Conservation (phyloP, 2,888 invertebrate genomes). For the Dicycla oo region DNA sequence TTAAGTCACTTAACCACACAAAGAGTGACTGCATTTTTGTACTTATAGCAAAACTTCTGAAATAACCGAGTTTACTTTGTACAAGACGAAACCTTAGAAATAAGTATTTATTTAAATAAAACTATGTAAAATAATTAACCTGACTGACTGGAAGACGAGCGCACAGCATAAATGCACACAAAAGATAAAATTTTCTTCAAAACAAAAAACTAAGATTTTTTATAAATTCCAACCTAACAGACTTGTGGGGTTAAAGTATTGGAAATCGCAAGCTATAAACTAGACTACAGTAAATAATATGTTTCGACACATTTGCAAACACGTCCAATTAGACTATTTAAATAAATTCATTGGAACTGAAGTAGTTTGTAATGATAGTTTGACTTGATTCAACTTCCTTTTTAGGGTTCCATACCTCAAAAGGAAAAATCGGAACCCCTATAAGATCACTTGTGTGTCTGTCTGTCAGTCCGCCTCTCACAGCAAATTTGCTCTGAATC, state of each 20-base stretch:
- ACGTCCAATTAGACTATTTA: neutral
- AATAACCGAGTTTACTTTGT: neutral
- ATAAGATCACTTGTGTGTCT: no score
- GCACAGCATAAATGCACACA: conserved; percentile 20
- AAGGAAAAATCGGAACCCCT: no score
- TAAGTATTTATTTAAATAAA: neutral
- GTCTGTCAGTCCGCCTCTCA: no score
- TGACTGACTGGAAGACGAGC: neutral
- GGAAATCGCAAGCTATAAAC: conserved; percentile 19
- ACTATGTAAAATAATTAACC: neutral
- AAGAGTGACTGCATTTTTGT: neutral
- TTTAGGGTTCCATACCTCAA: no score
- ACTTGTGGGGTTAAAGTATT: neutral
- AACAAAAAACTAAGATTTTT: neutral
- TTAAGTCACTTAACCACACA: neutral
- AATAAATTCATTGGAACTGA: conserved; percentile 1
- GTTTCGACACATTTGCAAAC: neutral
- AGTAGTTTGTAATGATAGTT: neutral
- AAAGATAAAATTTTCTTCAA: neutral
- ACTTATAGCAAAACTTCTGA: neutral
- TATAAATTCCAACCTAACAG: neutral
- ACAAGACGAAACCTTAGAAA: neutral
- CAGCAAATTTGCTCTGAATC: no score
- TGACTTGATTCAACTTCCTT: no score
- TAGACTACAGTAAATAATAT: neutral